These are phyloP conservation scores for Coluber constrictor DNA, from an alignment of 2,797 vertebrate genomes.

Conservation along the genomic window DNA sequence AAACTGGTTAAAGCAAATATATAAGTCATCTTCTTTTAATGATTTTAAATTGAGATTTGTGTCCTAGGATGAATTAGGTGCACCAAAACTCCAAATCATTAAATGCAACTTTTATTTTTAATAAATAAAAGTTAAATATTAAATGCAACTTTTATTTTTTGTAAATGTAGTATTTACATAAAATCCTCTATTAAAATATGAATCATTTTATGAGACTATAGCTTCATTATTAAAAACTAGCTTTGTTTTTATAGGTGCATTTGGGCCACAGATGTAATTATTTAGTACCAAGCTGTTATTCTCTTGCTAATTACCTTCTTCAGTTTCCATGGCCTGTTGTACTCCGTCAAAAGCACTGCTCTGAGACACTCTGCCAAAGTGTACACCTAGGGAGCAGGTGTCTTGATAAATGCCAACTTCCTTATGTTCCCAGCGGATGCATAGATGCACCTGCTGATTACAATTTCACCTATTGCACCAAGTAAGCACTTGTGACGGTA, in stretches of 20 bases:
- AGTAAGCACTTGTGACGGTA: not conserved
- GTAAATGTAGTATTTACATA: not conserved
- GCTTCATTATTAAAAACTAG: not conserved
- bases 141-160: not conserved
- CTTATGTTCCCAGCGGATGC: conserved; percentile 4
- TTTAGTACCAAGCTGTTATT: not conserved
- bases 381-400: conserved; percentile 21
- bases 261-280: not conserved
- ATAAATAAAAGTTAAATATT: too few species aligned
- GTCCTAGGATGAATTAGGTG: not conserved
- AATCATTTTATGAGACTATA: not conserved
- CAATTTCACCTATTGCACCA: not conserved
- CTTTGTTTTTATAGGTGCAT: not conserved
- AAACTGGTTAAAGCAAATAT: not conserved
- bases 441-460: conserved; percentile 12
- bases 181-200: not conserved
- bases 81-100: not conserved
- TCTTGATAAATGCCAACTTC: not conserved
- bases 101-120: not conserved
- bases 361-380: not conserved
- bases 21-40: not conserved
- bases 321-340: not conserved
- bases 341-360: not conserved
- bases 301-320: not conserved
- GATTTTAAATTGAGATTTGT: not conserved